Conservation (phyloP, 2,113 vertebrate genomes). For the Hassar affinis region DNA sequence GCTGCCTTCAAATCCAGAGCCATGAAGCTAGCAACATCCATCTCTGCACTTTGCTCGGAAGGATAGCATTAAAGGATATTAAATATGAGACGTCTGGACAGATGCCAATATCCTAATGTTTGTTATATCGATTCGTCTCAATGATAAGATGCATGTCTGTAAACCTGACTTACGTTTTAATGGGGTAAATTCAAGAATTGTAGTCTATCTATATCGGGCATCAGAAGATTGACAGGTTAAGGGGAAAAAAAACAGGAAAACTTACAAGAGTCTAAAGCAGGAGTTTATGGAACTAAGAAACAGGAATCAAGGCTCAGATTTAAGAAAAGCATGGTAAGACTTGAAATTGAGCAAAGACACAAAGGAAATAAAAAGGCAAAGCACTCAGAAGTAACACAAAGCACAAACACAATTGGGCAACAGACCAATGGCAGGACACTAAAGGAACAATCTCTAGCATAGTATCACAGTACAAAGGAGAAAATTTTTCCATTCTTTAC, state of each 20-base stretch:
- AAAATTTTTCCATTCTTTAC: not conserved
- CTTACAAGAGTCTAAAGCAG: not conserved
- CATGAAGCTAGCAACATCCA: constrained; percentile 7
- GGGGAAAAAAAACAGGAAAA: not conserved
- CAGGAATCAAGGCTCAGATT: not conserved
- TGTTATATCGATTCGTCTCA: not conserved
- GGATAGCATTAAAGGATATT: not conserved
- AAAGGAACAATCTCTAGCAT: not conserved
- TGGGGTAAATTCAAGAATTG: not conserved
- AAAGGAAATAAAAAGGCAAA: not conserved
- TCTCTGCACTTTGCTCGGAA: constrained; percentile 14
- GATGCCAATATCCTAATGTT: not conserved
- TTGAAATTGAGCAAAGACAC: not conserved
- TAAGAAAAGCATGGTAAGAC: not conserved
- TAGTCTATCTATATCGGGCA: not conserved
- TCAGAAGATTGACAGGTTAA: not conserved
- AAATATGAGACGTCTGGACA: not conserved
- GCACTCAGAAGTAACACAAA: not conserved
- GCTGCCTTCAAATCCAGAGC: constrained; percentile 14
- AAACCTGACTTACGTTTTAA: not conserved
- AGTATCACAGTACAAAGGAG: not conserved
- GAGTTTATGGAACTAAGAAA: not conserved
- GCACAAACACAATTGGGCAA: not conserved
- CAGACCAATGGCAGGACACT: too few relatives aligned
- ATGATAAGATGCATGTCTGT: not conserved